These are phyloP conservation scores for Trichopoda pennipes DNA, from an alignment of 2,888 invertebrate species.

Conservation along the genomic window DNA sequence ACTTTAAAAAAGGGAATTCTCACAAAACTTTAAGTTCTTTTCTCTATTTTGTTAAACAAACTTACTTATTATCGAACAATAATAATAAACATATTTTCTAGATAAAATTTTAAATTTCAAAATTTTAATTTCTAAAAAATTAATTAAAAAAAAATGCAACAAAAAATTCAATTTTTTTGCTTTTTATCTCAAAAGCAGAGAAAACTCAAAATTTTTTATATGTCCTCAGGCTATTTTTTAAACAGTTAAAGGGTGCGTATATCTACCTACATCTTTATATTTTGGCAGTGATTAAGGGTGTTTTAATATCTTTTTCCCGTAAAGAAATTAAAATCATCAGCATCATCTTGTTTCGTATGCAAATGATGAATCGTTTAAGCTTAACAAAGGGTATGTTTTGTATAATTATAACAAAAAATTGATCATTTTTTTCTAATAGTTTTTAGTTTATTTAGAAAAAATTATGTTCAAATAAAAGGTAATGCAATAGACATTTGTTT, in stretches of 20 bases:
- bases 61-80: too few relatives aligned
- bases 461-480: background rate
- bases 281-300: conserved; percentile 64
- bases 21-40: too few relatives aligned
- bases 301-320: conserved; percentile 38
- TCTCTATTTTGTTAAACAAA: background rate
- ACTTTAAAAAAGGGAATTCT: too few relatives aligned
- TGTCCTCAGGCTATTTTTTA: conserved; percentile 57
- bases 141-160: conserved; percentile 70
- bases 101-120: conserved; percentile 73
- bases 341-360: conserved; percentile 72
- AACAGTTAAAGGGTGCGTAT: background rate
- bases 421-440: conserved; percentile 73
- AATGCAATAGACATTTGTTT: conserved; percentile 25
- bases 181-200: conserved; percentile 71
- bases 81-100: background rate
- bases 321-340: conserved; percentile 15
- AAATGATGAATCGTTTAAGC: conserved; percentile 70
- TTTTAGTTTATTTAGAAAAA: conserved; percentile 45
- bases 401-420: conserved; percentile 59
- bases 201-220: conserved; percentile 68
- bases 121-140: conserved; percentile 68
- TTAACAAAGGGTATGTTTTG: conserved; percentile 66
- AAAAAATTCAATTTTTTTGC: conserved; percentile 74
- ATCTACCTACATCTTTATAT: too few relatives aligned